Conservation (phyloP, 2,888 invertebrate species). For the Apotomis capreana region DNA sequence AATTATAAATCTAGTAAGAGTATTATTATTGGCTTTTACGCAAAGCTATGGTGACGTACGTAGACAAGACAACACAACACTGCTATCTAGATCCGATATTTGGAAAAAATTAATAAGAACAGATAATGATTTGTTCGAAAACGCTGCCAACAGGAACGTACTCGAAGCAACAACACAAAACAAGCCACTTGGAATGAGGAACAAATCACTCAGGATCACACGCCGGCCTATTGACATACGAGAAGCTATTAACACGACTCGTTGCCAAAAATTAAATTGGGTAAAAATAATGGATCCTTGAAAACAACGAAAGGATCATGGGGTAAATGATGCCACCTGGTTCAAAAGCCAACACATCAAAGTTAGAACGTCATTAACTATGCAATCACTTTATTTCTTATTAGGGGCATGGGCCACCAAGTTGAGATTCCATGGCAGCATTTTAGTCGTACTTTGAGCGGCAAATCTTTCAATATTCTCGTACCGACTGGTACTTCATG, state of each 20-base stretch:
- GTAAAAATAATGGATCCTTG: neutral
- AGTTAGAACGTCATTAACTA: too few relatives aligned
- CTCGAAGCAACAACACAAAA: neutral
- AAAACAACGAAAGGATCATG: neutral
- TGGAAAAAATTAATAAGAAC: neutral
- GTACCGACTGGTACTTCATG: too few relatives aligned
- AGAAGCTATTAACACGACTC: conserved; percentile 2
- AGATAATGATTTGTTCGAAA: conserved; percentile 3
- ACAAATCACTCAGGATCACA: conserved; percentile 21
- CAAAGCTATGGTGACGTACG: conserved; percentile 26
- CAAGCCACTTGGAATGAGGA: conserved; percentile 25
- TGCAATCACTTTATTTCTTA: too few relatives aligned
- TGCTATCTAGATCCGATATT: neutral
- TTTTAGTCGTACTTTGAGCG: too few relatives aligned
- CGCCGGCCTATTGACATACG: conserved; percentile 34
- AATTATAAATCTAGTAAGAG: conserved; percentile 22
- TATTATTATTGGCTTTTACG: conserved; percentile 31
- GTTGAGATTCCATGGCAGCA: too few relatives aligned
- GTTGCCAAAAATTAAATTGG: conserved; percentile 14
- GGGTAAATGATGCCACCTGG: too few relatives aligned
- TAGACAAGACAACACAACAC: neutral
- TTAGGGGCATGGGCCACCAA: too few relatives aligned
- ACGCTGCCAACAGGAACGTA: conserved; percentile 18
- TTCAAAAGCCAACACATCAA: too few relatives aligned
- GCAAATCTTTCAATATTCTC: too few relatives aligned